Evolutionary conservation across 2,113 vertebrate species (phyloP).

Genomic region (Alethe castanea): DNA sequence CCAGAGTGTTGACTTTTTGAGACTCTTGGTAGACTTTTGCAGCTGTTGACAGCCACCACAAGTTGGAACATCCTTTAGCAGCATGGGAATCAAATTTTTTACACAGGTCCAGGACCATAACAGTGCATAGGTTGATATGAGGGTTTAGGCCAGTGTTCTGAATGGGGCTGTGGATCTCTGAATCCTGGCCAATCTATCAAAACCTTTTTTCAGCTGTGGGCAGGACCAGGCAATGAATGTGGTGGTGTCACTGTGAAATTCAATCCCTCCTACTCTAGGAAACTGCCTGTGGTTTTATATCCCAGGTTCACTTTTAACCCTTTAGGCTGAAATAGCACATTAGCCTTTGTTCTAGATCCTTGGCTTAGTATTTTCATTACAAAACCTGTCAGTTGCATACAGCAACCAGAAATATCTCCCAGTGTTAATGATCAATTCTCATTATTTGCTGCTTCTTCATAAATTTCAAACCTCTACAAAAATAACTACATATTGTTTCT

Average conservation of each 20-base stretch:
- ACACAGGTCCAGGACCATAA: neutral
- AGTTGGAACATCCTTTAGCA: neutral
- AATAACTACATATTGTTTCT: slow-evolving; percentile 38
- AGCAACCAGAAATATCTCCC: neutral
- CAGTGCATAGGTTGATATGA: neutral
- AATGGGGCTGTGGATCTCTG: neutral
- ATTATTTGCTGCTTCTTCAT: neutral
- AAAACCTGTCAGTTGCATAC: neutral
- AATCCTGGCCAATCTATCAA: neutral
- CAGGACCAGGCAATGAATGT: neutral
- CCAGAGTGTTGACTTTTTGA: neutral
- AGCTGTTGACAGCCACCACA: neutral
- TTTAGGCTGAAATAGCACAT: neutral
- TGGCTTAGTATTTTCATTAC: neutral
- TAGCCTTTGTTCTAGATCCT: neutral
- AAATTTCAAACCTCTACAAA: neutral
- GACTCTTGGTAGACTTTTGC: neutral
- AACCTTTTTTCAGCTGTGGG: neutral
- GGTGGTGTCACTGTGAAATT: neutral
- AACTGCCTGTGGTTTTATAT: neutral
- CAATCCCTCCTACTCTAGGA: neutral
- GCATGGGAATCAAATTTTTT: neutral
- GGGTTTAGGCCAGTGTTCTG: neutral
- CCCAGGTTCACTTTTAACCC: neutral
- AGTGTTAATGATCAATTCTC: neutral